These are phyloP conservation scores for Mimachlamys varia DNA, from an alignment of 2,888 invertebrate genomes.

Conservation along the genomic window DNA sequence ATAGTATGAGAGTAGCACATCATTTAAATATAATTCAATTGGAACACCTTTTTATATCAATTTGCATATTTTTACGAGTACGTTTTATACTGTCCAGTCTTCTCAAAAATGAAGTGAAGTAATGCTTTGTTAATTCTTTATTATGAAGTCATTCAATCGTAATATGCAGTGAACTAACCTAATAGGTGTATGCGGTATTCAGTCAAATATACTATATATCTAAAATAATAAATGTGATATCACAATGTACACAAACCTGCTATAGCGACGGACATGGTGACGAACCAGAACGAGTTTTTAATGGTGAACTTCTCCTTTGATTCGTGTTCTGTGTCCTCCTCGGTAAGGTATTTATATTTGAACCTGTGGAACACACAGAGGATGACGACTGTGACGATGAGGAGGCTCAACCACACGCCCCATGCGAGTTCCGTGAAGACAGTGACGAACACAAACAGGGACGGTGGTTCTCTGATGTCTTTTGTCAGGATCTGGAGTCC, in stretches of 20 bases:
- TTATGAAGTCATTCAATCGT: no score
- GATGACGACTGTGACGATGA: slow-evolving; percentile 91
- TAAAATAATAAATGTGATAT: neutral
- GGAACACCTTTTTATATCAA: no score
- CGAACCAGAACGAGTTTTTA: slow-evolving; percentile 97
- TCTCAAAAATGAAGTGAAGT: no score
- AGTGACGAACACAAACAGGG: slow-evolving; percentile 96
- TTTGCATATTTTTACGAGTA: no score
- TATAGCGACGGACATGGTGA: slow-evolving; percentile 94
- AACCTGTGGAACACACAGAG: slow-evolving; percentile 87
- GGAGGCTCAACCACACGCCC: slow-evolving; percentile 89
- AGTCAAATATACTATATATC: no score
- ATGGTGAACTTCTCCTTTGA: slow-evolving; percentile 88
- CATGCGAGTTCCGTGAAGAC: slow-evolving; percentile 94
- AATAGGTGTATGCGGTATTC: neutral
- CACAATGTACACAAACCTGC: slow-evolving; percentile 82
- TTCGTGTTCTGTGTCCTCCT: slow-evolving; percentile 70
- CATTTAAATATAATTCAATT: no score
- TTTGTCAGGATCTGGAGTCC: slow-evolving; percentile 95
- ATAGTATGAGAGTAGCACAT: no score
- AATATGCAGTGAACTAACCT: no score
- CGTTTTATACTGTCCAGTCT: no score
- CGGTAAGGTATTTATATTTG: slow-evolving; percentile 41
- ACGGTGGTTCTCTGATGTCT: slow-evolving; percentile 91
- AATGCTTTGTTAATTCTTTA: neutral